Base-by-base conservation (phyloP, 2,797 vertebrate species). In the Decapterus maruadsi region DNA sequence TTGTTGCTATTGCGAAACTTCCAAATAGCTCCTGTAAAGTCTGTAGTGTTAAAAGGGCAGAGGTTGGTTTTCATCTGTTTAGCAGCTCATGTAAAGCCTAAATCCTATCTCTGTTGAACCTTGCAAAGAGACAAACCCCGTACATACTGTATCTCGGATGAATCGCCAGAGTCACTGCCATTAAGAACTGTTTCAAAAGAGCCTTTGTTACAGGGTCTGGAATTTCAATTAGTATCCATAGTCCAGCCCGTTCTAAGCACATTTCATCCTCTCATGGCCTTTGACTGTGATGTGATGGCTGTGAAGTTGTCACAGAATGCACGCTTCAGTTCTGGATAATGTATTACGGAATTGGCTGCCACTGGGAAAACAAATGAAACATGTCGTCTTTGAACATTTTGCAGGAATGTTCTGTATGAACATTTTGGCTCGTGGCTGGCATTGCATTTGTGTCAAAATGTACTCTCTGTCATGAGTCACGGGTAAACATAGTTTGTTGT, bases 141-240 rank as follows among this genome's bases (percentile, higher is more conserved):
- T 6, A 13, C 34, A 58, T 58, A 45, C 14, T 16, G 14, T 45
- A 20, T 20, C 17, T 3, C 17, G 6, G 5, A 56, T 56, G 29
- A 56, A 56, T 12, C 10, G 2, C 5, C 48, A 51, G 9, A 20
- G 48, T 50, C 19, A 20, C 9, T 20, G 2, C n/a, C 48, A 20
- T 50, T 20, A 50, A 10, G n/a, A 50, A 50, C 19, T 4, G 8
- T 50, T 50, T 50, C 48, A 11, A 50, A 50, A 20, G 48, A 50
- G n/a, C n/a, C 19, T 48, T 4, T 50, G 48, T 12, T 51, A 22
- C 48, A 51, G n/a, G 48, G 48, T 51, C n/a, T 22, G n/a, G 48
- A 51, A 51, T 51, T 51, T 51, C 10, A 51, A 51, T 51, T 51
- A 51, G 11, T 22, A 51, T 51, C 48, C 48, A 51, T 51, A 51